Percentiles rank a stretch among this genome's conserved stretches.
Evolutionary conservation across 1,140 invertebrate genomes (phyloP).

Genomic region (Doryteuthis pealeii): DNA sequence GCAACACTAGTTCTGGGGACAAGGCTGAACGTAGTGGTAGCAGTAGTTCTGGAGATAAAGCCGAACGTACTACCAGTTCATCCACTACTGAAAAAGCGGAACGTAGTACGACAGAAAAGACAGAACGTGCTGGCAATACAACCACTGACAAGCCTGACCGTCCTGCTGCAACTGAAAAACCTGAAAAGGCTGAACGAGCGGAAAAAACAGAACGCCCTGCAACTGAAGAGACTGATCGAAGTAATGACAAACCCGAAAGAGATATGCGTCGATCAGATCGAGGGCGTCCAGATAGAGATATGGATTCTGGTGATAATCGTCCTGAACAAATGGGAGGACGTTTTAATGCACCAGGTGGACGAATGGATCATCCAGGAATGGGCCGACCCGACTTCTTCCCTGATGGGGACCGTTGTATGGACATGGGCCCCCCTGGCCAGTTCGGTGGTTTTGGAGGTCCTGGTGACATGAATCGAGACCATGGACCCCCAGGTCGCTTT

Average conservation of each 20-base stretch:
- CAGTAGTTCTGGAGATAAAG: background rate
- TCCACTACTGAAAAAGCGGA: background rate
- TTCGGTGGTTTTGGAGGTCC: slow-evolving; percentile 2
- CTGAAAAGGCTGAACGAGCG: background rate
- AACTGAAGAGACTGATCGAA: background rate
- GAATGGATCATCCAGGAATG: background rate
- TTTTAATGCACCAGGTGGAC: background rate
- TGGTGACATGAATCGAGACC: slow-evolving; percentile 3
- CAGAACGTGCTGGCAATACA: background rate
- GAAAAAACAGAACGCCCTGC: background rate
- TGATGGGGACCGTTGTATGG: slow-evolving; percentile 1
- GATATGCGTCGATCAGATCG: background rate
- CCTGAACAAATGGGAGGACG: background rate
- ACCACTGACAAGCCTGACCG: background rate
- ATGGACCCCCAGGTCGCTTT: background rate
- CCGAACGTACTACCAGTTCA: background rate
- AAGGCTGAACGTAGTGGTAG: background rate
- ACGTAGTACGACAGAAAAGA: background rate
- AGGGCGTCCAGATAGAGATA: background rate
- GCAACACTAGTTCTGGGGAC: slow-evolving; percentile 4
- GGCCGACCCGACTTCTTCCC: background rate
- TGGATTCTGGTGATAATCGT: background rate
- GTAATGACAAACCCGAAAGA: background rate
- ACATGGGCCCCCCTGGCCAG: background rate
- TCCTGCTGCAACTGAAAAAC: background rate